Base-by-base conservation (phyloP, 2,113 vertebrate species). In the Scytalopus superciliaris region DNA sequence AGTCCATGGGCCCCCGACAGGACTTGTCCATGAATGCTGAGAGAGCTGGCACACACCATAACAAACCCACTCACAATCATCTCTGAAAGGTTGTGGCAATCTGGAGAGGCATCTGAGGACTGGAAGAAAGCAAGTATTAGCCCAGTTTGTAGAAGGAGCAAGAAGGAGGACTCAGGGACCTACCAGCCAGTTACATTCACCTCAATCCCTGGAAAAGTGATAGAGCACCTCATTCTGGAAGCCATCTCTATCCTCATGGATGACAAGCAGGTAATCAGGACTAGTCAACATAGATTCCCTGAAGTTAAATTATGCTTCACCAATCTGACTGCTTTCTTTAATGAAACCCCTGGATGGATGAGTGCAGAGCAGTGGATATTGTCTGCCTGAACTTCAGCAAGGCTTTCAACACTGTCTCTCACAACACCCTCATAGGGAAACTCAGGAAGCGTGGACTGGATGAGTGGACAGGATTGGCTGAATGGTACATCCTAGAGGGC, bases 1-100 rank as follows among this genome's bases (percentile, higher is more conserved):
- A 73, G 23, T 74, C 33, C 37, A 37, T 1, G 4, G 59, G 50
- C 44, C 22, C 22, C 37, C 44, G 57, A 52, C 0, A 0, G 44
- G 37, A 39, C 0, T 0, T 28, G 52, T 24, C 52, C 3, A 11
- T 14, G 60, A 59, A 19, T 14, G 23, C 27, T 30, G 60, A 52
- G 25, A 15, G 52, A 59, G 31, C 44, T 30, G 45, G 33, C 19
- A 59, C 18, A n/a, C 12, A 17, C 12, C 37, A 28, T 19, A 74
- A 33, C 42, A 24, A 52, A 5, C 12, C 27, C 6, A 15, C 7
- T 80, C 42, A 27, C 4, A 5, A 37, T 15, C 17, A 49, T 12
- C 59, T 44, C 37, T 33, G 27, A 57, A 74, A 74, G 37, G 18
- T 1, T 52, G 33, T 44, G 44, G 44, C 44, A 37, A 59, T 14